Evolutionary conservation across 92 coral and sea anemone species (phyloP), one percentile per base, ranked within the genome.

Genomic region (Zoanthus sociatus): DNA sequence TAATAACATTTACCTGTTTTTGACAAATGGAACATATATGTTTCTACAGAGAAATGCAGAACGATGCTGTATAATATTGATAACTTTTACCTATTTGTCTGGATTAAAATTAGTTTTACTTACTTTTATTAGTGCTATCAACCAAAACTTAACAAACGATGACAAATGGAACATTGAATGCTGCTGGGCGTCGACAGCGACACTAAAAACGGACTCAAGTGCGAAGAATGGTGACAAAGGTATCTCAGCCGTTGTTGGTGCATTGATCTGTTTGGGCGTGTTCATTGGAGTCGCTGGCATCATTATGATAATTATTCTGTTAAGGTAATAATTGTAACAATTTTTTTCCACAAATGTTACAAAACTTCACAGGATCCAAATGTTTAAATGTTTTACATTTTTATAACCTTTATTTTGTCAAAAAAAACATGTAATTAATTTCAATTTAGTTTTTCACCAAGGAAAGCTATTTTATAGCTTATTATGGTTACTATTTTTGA

Each of bases 281-380:
- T 74, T 94, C 58, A 90, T 94, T 44, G 95, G 95, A 12, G 83
- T 94, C 13, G 94, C 85, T 12, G 95, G 95, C 37, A 90, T 94
- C 14, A 78, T 92, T 37, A 88, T 94, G 91, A 86, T 90, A 56
- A 45, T 94, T 67, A 86, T 90, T 32, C 90, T 94, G 31, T 67
- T 92, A 48, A 93, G 86, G 98, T 94, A 72, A 90, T 30, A 30
- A 30, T 0, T 30, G 46, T 30, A 14, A 7, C 31, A 5, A 4
- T 13, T 69, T 69, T 0, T 63, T 63, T 63, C 8, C 7, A 9
- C n/a, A 63, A 17, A 50, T 50, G 55, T 50, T 50, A 7, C 12
- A 50, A 50, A 50, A 37, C 2, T 37, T 37, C 4, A 37, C 42
- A 37, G 2, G 42, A 37, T 37, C 2, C 42, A 37, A 37, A 37